Percentiles rank a stretch among this genome's conserved stretches.
These are phyloP conservation scores for Sycophila sp. DNA, from an alignment of 1,140 invertebrate genomes.

Conservation along the genomic window DNA sequence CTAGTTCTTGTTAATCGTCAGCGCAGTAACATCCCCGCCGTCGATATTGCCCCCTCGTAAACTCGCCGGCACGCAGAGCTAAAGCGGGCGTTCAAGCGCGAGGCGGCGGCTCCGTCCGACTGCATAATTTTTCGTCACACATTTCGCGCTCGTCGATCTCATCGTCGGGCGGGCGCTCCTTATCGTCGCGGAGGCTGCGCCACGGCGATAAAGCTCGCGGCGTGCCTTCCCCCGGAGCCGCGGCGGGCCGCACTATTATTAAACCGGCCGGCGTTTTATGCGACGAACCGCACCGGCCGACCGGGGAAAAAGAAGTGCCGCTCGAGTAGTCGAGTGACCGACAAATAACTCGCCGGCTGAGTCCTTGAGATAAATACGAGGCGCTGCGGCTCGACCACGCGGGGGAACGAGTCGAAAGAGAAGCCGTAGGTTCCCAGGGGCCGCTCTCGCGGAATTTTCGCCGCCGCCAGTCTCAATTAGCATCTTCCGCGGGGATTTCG, in stretches of 20 bases:
- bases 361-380: no score
- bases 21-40: no score
- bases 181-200: neutral
- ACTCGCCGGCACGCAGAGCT: no score
- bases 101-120: neutral
- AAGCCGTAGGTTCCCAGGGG: no score
- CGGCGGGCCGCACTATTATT: slow-evolving; percentile 10
- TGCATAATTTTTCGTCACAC: slow-evolving; percentile 21
- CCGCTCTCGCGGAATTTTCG: no score
- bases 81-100: slow-evolving; percentile 10
- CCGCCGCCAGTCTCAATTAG: no score
- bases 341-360: no score
- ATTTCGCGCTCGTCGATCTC: slow-evolving; percentile 22
- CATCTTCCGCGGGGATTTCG: no score
- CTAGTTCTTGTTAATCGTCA: no score
- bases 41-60: no score
- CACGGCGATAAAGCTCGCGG: neutral
- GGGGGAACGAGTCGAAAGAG: no score
- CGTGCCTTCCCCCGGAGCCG: neutral
- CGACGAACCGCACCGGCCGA: neutral
- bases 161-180: neutral
- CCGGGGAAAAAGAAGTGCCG: neutral
- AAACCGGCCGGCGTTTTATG: slow-evolving; percentile 2
- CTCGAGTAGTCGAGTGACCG: slow-evolving; percentile 37
- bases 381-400: no score